These are phyloP conservation scores for Pissodes strobi DNA, from an alignment of 1,140 invertebrate species.

Conservation along the genomic window DNA sequence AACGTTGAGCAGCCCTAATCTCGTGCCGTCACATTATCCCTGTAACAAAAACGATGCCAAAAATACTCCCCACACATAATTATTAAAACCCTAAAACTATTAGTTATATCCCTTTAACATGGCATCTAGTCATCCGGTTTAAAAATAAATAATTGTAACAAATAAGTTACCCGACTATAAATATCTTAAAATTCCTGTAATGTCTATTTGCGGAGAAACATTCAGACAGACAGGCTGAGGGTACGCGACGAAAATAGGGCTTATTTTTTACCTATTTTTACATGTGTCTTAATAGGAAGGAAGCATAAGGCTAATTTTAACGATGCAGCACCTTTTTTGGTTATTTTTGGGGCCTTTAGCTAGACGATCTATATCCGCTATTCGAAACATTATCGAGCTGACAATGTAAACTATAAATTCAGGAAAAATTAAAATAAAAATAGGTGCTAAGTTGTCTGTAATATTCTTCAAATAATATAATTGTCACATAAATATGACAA, in stretches of 20 bases:
- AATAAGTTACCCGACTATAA: constrained; percentile 25
- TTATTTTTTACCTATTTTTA: constrained; percentile 30
- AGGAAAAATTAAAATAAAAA: too few species aligned
- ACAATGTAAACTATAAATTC: too few species aligned
- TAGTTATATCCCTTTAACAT: constrained; percentile 22
- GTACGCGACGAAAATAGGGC: constrained; percentile 17
- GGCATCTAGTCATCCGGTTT: constrained; percentile 10
- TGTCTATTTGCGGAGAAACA: constrained; percentile 29
- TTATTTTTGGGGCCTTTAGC: constrained; percentile 2
- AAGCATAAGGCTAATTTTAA: constrained; percentile 26
- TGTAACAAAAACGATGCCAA: too few species aligned
- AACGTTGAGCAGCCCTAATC: too few species aligned
- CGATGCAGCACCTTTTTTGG: constrained; percentile 10
- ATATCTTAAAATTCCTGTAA: constrained; percentile 25
- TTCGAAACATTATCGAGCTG: neutral
- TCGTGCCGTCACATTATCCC: too few species aligned
- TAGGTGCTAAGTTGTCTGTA: too few species aligned
- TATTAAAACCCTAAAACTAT: constrained; percentile 12
- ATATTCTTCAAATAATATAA: too few species aligned
- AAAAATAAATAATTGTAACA: constrained; percentile 32
- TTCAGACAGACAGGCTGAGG: constrained; percentile 20
- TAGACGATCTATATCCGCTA: constrained; percentile 2
- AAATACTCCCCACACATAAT: too few species aligned
- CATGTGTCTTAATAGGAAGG: constrained; percentile 25
- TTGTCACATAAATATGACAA: too few species aligned